A percentile compares a stretch with the other conserved stretches of the same genome.
These are phyloP conservation scores for Acleris emargana DNA, from an alignment of 2,888 invertebrate genomes.

Conservation along the genomic window DNA sequence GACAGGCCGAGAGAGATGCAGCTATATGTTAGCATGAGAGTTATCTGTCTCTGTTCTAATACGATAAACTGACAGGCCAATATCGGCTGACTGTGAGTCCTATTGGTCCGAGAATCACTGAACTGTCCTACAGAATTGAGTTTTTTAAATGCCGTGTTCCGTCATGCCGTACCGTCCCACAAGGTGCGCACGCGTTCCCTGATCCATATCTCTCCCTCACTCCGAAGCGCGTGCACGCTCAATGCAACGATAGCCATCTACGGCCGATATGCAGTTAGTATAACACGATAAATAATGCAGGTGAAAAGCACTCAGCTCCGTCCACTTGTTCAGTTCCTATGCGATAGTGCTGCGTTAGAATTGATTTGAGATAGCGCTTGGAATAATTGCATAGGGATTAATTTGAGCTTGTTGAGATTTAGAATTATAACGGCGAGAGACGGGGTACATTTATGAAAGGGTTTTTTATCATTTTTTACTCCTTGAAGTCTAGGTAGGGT, in stretches of 20 bases:
- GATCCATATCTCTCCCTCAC: constrained; percentile 69
- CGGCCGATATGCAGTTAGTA: constrained; percentile 78
- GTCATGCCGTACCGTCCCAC: constrained; percentile 43
- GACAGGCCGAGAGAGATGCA: no score
- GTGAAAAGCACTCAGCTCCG: constrained; percentile 65
- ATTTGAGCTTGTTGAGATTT: constrained; percentile 14
- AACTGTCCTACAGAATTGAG: no score
- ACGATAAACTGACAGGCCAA: no score
- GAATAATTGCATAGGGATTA: constrained; percentile 32
- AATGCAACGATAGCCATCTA: constrained; percentile 76
- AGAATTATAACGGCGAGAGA: neutral
- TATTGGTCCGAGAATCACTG: no score
- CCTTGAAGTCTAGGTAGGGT: no score
- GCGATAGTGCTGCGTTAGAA: constrained; percentile 59
- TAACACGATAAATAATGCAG: constrained; percentile 79
- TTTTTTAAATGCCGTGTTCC: no score
- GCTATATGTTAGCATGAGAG: no score
- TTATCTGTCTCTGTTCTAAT: no score
- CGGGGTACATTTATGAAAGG: no score
- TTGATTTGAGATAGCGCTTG: constrained; percentile 58
- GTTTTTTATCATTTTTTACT: no score
- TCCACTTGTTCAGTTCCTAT: constrained; percentile 52
- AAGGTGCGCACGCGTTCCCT: constrained; percentile 48
- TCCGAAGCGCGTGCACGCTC: constrained; percentile 76
- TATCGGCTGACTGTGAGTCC: no score